Evolutionary conservation across 2,797 vertebrate genomes (phyloP).

Genomic region (Amniataba percoides): DNA sequence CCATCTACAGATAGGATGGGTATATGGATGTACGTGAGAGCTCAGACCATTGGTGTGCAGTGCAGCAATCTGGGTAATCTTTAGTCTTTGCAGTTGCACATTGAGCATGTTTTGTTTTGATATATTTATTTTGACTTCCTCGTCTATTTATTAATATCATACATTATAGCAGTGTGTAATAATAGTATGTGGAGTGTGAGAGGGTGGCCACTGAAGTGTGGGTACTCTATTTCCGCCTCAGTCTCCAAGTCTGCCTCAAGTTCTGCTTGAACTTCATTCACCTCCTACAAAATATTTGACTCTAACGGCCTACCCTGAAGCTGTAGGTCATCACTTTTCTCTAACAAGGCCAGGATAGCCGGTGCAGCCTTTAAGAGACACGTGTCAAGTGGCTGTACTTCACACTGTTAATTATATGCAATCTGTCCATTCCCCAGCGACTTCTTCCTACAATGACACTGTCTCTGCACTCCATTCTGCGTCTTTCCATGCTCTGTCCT

Average conservation of each 20-base stretch:
- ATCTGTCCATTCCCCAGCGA: slow-evolving; percentile 45
- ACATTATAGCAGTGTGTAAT: not conserved
- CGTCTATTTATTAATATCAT: slow-evolving; percentile 1
- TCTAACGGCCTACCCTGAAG: slow-evolving; percentile 32
- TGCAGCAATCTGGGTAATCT: slow-evolving; percentile 22
- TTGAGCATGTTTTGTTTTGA: not conserved
- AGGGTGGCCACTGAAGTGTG: not conserved
- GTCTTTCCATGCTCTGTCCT: slow-evolving; percentile 49
- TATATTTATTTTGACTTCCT: not conserved
- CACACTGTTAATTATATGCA: slow-evolving; percentile 68
- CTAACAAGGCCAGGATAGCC: slow-evolving; percentile 28
- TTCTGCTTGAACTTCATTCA: slow-evolving; percentile 15
- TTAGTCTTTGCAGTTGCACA: slow-evolving; percentile 10
- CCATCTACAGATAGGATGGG: slow-evolving; percentile 27
- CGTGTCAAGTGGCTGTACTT: slow-evolving; percentile 59
- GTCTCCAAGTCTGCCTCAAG: slow-evolving; percentile 8
- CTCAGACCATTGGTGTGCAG: slow-evolving; percentile 21
- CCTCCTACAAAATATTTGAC: slow-evolving; percentile 20
- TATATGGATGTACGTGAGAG: slow-evolving; percentile 13
- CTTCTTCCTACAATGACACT: slow-evolving; percentile 41
- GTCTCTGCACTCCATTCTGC: slow-evolving; percentile 20
- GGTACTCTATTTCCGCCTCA: not conserved
- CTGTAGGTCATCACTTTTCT: slow-evolving; percentile 24
- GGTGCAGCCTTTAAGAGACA: slow-evolving; percentile 44
- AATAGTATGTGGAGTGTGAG: not conserved